A percentile compares a stretch with the other conserved stretches of the same genome.
Conservation (phyloP, 2,113 vertebrate genomes). For the Alces alces region DNA sequence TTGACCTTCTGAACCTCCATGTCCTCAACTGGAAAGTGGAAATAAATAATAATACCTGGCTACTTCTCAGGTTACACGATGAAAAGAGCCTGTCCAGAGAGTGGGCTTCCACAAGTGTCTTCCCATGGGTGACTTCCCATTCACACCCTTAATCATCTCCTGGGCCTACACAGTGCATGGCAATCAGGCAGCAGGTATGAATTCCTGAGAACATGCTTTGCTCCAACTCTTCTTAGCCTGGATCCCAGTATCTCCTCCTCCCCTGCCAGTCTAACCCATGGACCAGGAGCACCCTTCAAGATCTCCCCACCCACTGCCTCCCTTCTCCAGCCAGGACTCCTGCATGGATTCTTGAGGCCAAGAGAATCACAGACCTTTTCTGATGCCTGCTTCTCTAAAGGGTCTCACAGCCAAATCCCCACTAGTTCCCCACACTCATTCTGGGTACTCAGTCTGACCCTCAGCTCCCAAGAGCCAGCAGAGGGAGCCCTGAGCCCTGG, state of each 20-base stretch:
- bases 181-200: background rate
- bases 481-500: slow-evolving; percentile 74
- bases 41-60: background rate
- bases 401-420: background rate
- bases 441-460: slow-evolving; percentile 37
- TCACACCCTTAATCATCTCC: background rate
- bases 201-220: background rate
- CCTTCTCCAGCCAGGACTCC: background rate
- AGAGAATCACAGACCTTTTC: background rate
- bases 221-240: background rate
- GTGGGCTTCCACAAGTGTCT: background rate
- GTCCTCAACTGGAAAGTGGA: background rate
- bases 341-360: background rate
- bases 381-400: background rate
- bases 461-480: slow-evolving; percentile 61
- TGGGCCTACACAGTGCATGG: background rate
- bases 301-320: background rate
- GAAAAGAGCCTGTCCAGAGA: background rate
- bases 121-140: background rate
- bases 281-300: background rate
- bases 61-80: background rate
- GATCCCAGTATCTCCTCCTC: background rate
- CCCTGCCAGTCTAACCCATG: background rate
- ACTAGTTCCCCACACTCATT: background rate
- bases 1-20: background rate